These are phyloP conservation scores for Sebastes steindachneri DNA, from an alignment of 2,797 vertebrate species.

Conservation along the genomic window DNA sequence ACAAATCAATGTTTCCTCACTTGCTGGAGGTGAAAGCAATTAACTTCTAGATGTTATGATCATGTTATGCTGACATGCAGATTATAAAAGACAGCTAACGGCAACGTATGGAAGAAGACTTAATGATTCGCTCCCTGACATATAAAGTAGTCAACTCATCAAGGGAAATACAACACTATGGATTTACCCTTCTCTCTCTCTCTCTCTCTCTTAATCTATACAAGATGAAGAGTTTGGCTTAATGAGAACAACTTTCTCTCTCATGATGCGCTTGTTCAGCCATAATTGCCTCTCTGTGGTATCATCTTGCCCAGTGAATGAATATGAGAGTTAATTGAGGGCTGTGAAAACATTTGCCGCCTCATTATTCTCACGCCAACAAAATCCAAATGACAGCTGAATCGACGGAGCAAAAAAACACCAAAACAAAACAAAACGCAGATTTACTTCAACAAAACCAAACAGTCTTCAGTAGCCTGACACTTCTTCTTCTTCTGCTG, in stretches of 20 bases:
- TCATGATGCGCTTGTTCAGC: conserved; percentile 46
- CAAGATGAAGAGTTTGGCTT: conserved; percentile 45
- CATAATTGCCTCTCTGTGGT: conserved; percentile 61
- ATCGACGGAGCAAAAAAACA: not conserved
- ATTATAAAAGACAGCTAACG: conserved; percentile 31
- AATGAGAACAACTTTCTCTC: conserved; percentile 63
- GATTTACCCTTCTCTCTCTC: not conserved
- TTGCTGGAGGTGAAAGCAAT: conserved; percentile 59
- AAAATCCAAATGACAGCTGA: conserved; percentile 46
- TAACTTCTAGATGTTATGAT: conserved; percentile 54
- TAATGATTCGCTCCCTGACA: conserved; percentile 3
- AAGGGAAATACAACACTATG: conserved; percentile 6
- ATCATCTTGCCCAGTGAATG: conserved; percentile 42
- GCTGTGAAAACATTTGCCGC: conserved; percentile 49
- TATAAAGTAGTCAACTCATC: conserved; percentile 7
- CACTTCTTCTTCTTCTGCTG: conserved; percentile 18
- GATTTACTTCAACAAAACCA: conserved; percentile 23
- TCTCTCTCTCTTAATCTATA: conserved; percentile 17
- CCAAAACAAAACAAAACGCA: not conserved
- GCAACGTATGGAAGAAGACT: conserved; percentile 10
- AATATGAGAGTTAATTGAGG: conserved; percentile 58
- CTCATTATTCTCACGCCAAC: conserved; percentile 48
- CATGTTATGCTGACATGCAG: conserved; percentile 36
- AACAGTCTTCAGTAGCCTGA: conserved; percentile 8
- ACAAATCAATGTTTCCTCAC: conserved; percentile 52